Conservation (phyloP, 1,140 invertebrate species). For the Lamellibrachia luymesi region DNA sequence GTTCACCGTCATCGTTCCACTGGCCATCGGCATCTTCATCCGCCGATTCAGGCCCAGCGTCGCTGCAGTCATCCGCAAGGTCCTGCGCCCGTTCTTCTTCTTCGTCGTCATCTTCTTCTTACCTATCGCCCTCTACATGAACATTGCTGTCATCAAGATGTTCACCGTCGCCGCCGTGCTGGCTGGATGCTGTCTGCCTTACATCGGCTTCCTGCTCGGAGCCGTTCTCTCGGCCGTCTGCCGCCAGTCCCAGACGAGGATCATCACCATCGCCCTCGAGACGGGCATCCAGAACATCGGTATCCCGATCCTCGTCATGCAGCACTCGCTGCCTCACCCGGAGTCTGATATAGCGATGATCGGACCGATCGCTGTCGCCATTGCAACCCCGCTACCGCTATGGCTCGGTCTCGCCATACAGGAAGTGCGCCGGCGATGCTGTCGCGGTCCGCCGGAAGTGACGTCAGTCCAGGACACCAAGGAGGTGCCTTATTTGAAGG, state of each 20-base stretch:
- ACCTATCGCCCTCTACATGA: constrained; percentile 84
- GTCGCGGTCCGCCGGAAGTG: neutral
- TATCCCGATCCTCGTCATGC: constrained; percentile 13
- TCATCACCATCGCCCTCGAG: constrained; percentile 22
- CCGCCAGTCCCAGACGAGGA: constrained; percentile 33
- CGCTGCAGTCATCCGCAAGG: constrained; percentile 35
- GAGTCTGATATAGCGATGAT: neutral
- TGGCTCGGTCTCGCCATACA: constrained; percentile 45
- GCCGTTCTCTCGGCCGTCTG: constrained; percentile 46
- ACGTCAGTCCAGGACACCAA: neutral
- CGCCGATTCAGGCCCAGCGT: constrained; percentile 18
- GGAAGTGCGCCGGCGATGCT: constrained; percentile 17
- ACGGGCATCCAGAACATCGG: constrained; percentile 25
- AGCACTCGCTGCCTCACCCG: neutral
- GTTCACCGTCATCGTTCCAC: constrained; percentile 74
- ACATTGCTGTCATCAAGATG: constrained; percentile 86
- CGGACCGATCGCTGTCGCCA: constrained; percentile 64
- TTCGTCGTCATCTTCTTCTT: constrained; percentile 82
- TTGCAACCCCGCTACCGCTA: constrained; percentile 90
- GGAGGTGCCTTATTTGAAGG: neutral
- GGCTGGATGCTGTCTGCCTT: constrained; percentile 81
- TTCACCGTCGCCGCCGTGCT: constrained; percentile 66
- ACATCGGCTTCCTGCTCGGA: constrained; percentile 80
- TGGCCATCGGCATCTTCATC: constrained; percentile 72
- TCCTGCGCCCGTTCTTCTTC: constrained; percentile 70